phyloP scores from a whole-genome alignment of 2,113 vertebrate species.

The Nymphicus hollandicus region DNA sequence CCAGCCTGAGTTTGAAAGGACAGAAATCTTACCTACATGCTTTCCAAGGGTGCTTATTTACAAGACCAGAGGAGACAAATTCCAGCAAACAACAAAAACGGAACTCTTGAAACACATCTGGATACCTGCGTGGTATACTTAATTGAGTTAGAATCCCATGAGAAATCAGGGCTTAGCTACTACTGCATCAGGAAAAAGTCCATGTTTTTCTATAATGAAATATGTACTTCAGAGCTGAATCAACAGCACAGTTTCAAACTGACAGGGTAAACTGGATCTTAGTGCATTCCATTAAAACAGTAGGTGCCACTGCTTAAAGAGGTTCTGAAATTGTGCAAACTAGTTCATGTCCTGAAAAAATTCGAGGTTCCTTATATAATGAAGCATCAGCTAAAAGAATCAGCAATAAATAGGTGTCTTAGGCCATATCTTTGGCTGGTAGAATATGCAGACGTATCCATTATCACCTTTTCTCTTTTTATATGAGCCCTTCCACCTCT shows the following conservation, averaged over 20 bases:
- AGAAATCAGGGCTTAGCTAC: not conserved
- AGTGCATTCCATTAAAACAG: not conserved
- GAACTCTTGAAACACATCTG: not conserved
- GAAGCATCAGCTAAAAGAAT: not conserved
- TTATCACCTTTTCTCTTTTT: constrained; percentile 27
- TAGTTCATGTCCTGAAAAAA: not conserved
- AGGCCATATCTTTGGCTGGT: not conserved
- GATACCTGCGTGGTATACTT: not conserved
- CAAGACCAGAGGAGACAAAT: not conserved
- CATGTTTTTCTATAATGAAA: not conserved
- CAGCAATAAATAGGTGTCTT: not conserved
- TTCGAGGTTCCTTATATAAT: not conserved
- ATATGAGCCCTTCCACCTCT: constrained; percentile 1
- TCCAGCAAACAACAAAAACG: not conserved
- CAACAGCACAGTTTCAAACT: not conserved
- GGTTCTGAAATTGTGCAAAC: not conserved
- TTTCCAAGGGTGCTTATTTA: not conserved
- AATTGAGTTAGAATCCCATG: not conserved
- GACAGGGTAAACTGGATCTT: not conserved
- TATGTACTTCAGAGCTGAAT: not conserved
- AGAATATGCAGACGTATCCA: constrained; percentile 1
- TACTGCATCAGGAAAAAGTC: not conserved
- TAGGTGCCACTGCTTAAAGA: not conserved
- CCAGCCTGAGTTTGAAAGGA: not conserved
- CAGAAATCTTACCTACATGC: not conserved